Evolutionary conservation across 2,113 vertebrate genomes (phyloP).

Genomic region (Cheirogaleus medius): DNA sequence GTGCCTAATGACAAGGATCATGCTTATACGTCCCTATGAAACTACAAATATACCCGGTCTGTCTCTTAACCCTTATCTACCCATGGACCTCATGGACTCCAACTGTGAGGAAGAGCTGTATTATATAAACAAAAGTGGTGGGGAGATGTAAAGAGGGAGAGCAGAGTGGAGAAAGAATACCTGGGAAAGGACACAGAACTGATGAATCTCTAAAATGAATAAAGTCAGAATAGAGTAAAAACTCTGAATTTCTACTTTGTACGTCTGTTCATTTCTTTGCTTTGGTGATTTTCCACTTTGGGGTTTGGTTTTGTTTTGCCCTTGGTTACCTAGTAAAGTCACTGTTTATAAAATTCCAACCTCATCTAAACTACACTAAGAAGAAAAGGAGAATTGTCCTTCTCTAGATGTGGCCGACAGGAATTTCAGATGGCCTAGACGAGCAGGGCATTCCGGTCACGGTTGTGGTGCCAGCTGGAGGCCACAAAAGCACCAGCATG

Average conservation of each 20-base stretch:
- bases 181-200: not conserved
- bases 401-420: not conserved
- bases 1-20: not conserved
- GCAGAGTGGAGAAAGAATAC: not conserved
- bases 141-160: not conserved
- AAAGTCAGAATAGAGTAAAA: not conserved
- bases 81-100: not conserved
- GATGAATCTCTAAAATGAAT: not conserved
- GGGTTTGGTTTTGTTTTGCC: constrained; percentile 70
- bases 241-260: not conserved
- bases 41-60: not conserved
- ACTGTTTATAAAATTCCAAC: constrained; percentile 66
- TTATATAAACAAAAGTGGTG: not conserved
- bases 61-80: not conserved
- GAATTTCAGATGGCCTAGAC: constrained; percentile 37
- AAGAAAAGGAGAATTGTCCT: constrained; percentile 66
- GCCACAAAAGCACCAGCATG: not conserved
- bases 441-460: not conserved
- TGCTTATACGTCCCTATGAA: not conserved
- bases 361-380: constrained; percentile 36
- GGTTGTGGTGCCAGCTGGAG: not conserved
- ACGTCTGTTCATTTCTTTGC: constrained; percentile 45
- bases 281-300: constrained; percentile 60
- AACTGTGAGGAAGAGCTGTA: not conserved
- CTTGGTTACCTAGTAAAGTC: constrained; percentile 74